Evolutionary conservation across 2,797 vertebrate species (phyloP), one percentile per base, ranked within the genome.

Genomic region (Megalops cyprinoides): DNA sequence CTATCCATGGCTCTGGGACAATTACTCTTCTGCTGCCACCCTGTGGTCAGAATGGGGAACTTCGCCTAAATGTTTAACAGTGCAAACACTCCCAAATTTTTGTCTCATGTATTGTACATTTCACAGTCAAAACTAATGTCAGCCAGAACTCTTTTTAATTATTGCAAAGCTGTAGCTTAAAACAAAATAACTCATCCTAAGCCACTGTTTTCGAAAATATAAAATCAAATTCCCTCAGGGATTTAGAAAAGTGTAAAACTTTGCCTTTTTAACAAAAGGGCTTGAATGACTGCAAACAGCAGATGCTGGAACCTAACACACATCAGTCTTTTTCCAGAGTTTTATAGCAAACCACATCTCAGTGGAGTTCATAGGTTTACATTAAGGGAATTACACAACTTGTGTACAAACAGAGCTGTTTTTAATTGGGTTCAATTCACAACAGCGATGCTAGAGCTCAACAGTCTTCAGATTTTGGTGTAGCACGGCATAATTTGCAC

Each of bases 1-100:
- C 42, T 7, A 14, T 25, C 9, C 6, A 75, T 18, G 25, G 28
- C 15, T 10, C 34, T 8, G 65, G 18, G 34, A 69, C 37, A n/a
- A n/a, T n/a, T 39, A 65, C 25, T 37, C 48, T 28, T 34, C 39
- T 78, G 65, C 79, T 80, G 77, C 82, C 80, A 81, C 65, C 82
- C 53, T 25, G 77, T 86, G 86, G 82, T 69, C 25, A 44, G 23
- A 46, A 5, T 25, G 23, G 20, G 14, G n/a, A 18, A 34, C 10
- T 9, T 3, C 39, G 18, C 37, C 65, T 20, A 69, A 25, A n/a
- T n/a, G n/a, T n/a, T n/a, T n/a, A n/a, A n/a, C n/a, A n/a, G n/a
- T n/a, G n/a, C n/a, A n/a, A n/a, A n/a, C n/a, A n/a, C n/a, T n/a
- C n/a, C n/a, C n/a, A n/a, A n/a, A n/a, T n/a, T n/a, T n/a, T n/a